phyloP scores from a whole-genome alignment of 2,113 vertebrate species.

The Pipa parva region DNA sequence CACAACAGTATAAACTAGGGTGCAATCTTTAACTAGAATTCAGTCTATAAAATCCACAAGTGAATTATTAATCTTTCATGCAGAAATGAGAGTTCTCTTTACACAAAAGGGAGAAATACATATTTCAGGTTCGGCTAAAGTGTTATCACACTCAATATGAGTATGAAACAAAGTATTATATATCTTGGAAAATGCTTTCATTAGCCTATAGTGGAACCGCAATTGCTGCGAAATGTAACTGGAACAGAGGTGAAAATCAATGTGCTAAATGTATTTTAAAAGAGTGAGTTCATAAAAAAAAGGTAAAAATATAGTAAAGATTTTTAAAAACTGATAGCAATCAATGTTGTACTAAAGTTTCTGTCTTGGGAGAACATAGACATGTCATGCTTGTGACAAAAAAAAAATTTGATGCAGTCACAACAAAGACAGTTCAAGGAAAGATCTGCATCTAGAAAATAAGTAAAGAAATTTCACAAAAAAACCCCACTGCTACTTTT shows the following conservation, averaged over 20 bases:
- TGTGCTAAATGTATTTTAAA: conserved; percentile 12
- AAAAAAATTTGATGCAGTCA: background rate
- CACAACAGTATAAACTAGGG: too few species aligned
- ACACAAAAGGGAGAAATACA: conserved; percentile 13
- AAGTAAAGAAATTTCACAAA: conserved; percentile 20
- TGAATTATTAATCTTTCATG: too few species aligned
- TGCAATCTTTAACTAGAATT: too few species aligned
- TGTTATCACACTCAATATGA: conserved; percentile 40
- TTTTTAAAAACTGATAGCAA: background rate
- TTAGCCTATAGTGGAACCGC: conserved; percentile 3
- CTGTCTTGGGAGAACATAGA: conserved; percentile 13
- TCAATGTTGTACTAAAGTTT: background rate
- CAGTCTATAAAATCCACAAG: too few species aligned
- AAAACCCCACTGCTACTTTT: conserved; percentile 13
- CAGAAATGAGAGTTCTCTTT: background rate
- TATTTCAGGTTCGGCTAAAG: conserved; percentile 31
- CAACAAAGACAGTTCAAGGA: conserved; percentile 35
- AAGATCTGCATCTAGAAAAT: background rate
- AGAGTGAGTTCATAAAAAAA: conserved; percentile 8
- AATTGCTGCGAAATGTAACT: background rate
- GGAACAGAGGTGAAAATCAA: conserved; percentile 18
- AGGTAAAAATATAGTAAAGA: background rate
- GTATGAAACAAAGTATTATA: conserved; percentile 7
- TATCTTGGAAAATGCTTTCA: background rate
- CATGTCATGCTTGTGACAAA: background rate